Evolutionary conservation across 2,888 invertebrate genomes (phyloP).

Genomic region (Thereva nobilitata): DNA sequence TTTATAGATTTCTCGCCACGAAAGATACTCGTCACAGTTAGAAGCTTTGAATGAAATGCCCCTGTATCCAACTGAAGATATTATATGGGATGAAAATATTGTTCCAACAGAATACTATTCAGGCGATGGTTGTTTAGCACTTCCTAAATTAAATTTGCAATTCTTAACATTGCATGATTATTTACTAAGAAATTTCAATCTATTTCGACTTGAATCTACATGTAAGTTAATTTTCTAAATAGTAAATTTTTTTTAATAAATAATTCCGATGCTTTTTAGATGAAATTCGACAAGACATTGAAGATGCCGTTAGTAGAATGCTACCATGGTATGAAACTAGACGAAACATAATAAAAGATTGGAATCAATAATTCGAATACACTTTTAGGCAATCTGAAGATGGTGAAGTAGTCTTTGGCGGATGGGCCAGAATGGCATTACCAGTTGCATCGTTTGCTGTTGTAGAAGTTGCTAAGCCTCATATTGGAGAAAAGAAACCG

Average conservation of each 20-base stretch:
- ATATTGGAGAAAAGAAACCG: constrained; percentile 92
- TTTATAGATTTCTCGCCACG: constrained; percentile 74
- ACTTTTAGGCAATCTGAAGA: constrained; percentile 79
- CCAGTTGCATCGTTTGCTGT: constrained; percentile 91
- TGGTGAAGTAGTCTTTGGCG: constrained; percentile 85
- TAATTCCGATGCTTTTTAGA: constrained; percentile 63
- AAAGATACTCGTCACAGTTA: constrained; percentile 86
- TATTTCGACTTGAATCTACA: constrained; percentile 96
- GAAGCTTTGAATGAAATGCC: constrained; percentile 98
- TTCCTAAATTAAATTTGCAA: constrained; percentile 97
- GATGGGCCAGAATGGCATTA: constrained; percentile 99
- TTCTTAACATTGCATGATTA: constrained; percentile 98
- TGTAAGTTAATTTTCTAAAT: constrained; percentile 66
- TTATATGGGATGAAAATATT: constrained; percentile 99
- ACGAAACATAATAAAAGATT: constrained; percentile 45
- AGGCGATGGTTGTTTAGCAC: constrained; percentile 91
- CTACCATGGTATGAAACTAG: constrained; percentile 78
- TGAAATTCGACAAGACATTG: constrained; percentile 98
- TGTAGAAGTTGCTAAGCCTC: constrained; percentile 91
- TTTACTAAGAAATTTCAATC: constrained; percentile 92
- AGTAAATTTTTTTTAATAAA: constrained; percentile 6
- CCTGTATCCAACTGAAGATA: constrained; percentile 95
- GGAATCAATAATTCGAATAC: constrained; percentile 8
- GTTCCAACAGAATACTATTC: constrained; percentile 97
- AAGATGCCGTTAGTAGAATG: constrained; percentile 92